A percentile compares a stretch with the other conserved stretches of the same genome.
Conservation (phyloP, 1,140 invertebrate species). For the Listronotus oregonensis region DNA sequence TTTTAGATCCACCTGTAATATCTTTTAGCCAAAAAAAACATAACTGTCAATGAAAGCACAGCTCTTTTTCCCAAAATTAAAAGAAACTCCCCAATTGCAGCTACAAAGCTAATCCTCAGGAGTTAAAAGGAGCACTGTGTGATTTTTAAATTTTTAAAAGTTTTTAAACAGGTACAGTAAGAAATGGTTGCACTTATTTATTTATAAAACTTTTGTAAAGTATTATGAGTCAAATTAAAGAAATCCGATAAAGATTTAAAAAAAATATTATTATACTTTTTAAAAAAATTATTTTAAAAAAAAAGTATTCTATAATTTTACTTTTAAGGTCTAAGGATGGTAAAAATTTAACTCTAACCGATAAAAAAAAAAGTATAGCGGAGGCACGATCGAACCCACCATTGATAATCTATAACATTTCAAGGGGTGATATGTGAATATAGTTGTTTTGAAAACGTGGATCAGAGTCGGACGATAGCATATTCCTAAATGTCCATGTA, state of each 20-base stretch:
- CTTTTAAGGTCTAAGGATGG: slow-evolving; percentile 73
- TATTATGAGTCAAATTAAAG: no score
- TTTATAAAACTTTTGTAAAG: no score
- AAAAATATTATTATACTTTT: no score
- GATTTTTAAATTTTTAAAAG: slow-evolving; percentile 56
- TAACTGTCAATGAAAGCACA: slow-evolving; percentile 77
- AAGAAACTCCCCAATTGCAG: slow-evolving; percentile 67
- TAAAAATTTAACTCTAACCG: slow-evolving; percentile 64
- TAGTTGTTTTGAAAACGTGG: slow-evolving; percentile 79
- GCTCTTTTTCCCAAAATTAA: slow-evolving; percentile 62
- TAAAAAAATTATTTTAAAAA: no score
- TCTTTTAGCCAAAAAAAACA: slow-evolving; percentile 70
- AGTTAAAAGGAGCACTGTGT: slow-evolving; percentile 76
- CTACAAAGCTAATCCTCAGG: slow-evolving; percentile 82
- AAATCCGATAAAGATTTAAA: no score
- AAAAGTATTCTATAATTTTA: neutral
- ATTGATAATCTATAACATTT: slow-evolving; percentile 76
- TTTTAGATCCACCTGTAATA: slow-evolving; percentile 80
- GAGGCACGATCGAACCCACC: slow-evolving; percentile 74
- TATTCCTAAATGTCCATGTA: slow-evolving; percentile 79
- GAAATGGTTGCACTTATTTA: no score
- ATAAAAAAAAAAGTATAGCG: slow-evolving; percentile 72
- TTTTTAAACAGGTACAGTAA: no score
- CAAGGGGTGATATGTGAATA: slow-evolving; percentile 77
- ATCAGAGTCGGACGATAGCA: slow-evolving; percentile 68